Evolutionary conservation across 2,113 vertebrate genomes (phyloP).

Genomic region (Barbus barbus): DNA sequence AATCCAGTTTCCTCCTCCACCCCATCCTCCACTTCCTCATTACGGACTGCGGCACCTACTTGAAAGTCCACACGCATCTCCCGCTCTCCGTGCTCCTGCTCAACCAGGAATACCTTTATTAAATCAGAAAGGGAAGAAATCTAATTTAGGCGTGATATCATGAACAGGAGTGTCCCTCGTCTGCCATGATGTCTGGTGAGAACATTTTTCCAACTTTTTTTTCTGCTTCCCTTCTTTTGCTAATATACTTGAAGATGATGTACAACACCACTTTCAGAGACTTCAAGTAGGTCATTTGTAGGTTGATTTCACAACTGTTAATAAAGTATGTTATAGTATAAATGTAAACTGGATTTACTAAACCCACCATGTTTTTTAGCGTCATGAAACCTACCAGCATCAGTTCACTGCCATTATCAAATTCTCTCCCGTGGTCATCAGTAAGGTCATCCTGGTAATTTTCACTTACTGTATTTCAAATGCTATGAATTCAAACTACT

Average conservation of each 20-base stretch:
- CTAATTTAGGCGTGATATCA: conserved; percentile 66
- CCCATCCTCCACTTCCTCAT: conserved; percentile 52
- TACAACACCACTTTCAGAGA: neutral
- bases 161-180: conserved; percentile 58
- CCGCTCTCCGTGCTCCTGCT: conserved; percentile 48
- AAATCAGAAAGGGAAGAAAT: conserved; percentile 58
- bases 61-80: conserved; percentile 61
- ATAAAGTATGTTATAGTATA: too few relatives aligned
- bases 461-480: too few relatives aligned
- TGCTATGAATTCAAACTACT: too few relatives aligned
- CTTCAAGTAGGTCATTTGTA: neutral
- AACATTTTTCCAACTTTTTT: conserved; percentile 8
- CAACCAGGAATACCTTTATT: conserved; percentile 59
- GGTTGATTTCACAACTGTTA: neutral
- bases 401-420: too few relatives aligned
- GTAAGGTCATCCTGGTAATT: too few relatives aligned
- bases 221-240: neutral
- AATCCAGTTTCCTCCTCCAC: conserved; percentile 54
- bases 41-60: conserved; percentile 48
- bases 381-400: too few relatives aligned
- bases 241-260: neutral
- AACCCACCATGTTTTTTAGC: too few relatives aligned
- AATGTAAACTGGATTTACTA: too few relatives aligned
- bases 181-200: conserved; percentile 40
- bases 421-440: too few relatives aligned